phyloP scores from a whole-genome alignment of 2,888 invertebrate genomes.

The Trypoxylon attenuatum region DNA sequence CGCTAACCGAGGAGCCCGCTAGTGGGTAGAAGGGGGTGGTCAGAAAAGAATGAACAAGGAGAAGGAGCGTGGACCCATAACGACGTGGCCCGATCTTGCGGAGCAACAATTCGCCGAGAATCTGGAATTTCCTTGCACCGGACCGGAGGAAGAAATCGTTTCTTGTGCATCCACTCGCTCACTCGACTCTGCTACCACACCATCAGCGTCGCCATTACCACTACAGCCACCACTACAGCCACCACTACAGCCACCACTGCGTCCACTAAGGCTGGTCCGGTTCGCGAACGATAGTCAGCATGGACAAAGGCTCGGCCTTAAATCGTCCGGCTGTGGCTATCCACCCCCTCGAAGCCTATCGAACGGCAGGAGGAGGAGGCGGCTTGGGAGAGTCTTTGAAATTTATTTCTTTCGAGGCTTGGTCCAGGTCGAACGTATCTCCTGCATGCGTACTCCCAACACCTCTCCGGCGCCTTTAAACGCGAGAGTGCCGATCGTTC shows the following conservation, averaged over 20 bases:
- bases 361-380: constrained; percentile 2
- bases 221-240: too few species aligned
- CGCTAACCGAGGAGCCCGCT: constrained; percentile 28
- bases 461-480: not conserved
- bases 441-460: not conserved
- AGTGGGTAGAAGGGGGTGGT: not conserved
- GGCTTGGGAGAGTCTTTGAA: not conserved
- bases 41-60: constrained; percentile 4
- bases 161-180: constrained; percentile 20
- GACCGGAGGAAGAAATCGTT: constrained; percentile 24
- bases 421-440: too few species aligned
- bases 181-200: constrained; percentile 43
- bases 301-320: constrained; percentile 54
- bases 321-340: constrained; percentile 32
- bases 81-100: constrained; percentile 68
- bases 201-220: too few species aligned
- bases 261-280: too few species aligned
- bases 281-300: constrained; percentile 51
- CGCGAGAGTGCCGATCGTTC: not conserved
- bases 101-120: constrained; percentile 65
- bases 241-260: too few species aligned
- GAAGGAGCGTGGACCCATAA: constrained; percentile 65
- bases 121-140: constrained; percentile 63
- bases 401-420: too few species aligned
- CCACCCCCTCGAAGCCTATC: constrained; percentile 21